Evolutionary conservation across 2,888 invertebrate species (phyloP), one percentile per base, ranked within the genome.

Genomic region (Scaptomyza caliginosa): DNA sequence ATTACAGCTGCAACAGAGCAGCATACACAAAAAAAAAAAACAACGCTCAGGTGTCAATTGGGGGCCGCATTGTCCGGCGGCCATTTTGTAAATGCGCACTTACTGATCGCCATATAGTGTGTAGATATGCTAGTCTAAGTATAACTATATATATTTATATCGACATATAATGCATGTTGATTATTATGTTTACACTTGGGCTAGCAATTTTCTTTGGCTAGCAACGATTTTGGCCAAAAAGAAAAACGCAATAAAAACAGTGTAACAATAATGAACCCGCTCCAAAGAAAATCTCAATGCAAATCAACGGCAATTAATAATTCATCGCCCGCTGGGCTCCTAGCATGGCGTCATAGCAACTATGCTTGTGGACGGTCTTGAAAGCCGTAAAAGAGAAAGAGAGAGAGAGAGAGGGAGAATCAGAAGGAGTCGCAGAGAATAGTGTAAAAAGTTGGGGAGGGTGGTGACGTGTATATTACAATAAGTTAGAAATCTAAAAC

Each of bases 281-380:
- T n/a, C 43, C 66, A 70, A 59, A 65, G 58, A 72, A 70, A 74
- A 84, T 84, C 78, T 76, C 78, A 83, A 84, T 83, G 86, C 82
- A 84, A 84, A 84, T 84, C 83, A 84, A 84, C 77, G 76, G 81
- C 84, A 84, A 84, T 84, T 84, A 84, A 84, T 84, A 84, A 85
- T 84, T 84, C 85, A 86, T 75, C 69, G 77, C 82, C 79, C 77
- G 83, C 75, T 77, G 85, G 84, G 78, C 65, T 66, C 50, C 67
- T 58, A 43, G 39, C 64, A 69, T 70, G 69, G 74, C 80, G 63
- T 77, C 74, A 77, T 65, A 56, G 75, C 86, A 84, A 86, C 81
- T 81, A 84, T 67, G 56, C 16, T 34, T 46, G 36, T 42, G 46
- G 38, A 16, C 32, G 19, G n/a, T 13, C 7, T 8, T 17, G 45